Percentiles rank a stretch among this genome's conserved stretches.
Evolutionary conservation across 2,797 vertebrate species (phyloP).

Genomic region (Sebastes miniatus): DNA sequence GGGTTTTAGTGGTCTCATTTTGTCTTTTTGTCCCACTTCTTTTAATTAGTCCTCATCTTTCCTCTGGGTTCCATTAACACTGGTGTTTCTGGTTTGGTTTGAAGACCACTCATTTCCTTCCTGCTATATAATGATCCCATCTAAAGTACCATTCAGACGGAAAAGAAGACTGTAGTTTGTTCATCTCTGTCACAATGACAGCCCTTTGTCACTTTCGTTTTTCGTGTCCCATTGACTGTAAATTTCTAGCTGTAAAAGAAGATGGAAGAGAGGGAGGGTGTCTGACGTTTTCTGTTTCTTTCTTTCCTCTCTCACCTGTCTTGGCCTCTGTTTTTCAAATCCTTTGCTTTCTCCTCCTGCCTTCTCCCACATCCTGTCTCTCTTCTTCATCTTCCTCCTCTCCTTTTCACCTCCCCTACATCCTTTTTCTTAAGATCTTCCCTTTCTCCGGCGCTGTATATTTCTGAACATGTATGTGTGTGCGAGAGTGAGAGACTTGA

Average conservation of each 20-base stretch:
- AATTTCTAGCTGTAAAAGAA: background rate
- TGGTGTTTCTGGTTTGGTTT: conserved; percentile 16
- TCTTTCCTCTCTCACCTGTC: background rate
- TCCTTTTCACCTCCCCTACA: background rate
- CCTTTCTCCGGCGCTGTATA: background rate
- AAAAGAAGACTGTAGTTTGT: background rate
- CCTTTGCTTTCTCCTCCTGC: background rate
- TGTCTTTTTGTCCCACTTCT: background rate
- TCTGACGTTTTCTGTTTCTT: background rate
- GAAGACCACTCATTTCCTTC: conserved; percentile 4
- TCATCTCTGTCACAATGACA: background rate
- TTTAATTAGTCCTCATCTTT: conserved; percentile 15
- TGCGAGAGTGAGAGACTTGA: background rate
- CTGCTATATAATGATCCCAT: background rate
- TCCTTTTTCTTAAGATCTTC: background rate
- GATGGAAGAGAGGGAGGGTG: background rate
- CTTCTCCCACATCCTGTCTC: background rate
- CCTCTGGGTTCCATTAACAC: conserved; percentile 15
- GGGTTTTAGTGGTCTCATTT: background rate
- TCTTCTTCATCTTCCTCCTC: background rate
- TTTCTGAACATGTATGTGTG: background rate
- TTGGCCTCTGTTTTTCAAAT: background rate
- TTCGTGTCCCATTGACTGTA: background rate
- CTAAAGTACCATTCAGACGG: background rate
- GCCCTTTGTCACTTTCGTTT: background rate